phyloP scores from a whole-genome alignment of 2,888 invertebrate species.

The Amblyjoppa proteus region DNA sequence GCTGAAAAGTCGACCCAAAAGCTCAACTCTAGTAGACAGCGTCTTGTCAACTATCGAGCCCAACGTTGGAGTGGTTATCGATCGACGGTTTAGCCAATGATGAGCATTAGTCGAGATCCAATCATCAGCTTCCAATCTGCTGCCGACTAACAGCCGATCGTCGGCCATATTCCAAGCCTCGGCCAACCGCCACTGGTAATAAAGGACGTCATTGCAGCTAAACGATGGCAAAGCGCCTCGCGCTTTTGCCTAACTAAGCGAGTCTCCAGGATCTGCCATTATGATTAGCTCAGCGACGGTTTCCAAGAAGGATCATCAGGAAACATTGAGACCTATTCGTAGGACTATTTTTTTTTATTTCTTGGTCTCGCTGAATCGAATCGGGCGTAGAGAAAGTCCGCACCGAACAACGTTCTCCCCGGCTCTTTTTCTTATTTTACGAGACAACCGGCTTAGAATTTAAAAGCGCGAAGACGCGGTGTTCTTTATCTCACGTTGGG shows the following conservation, averaged over 20 bases:
- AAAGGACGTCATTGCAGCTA: not conserved
- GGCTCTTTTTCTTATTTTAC: constrained; percentile 32
- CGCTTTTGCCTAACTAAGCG: not conserved
- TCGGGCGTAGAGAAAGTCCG: constrained; percentile 30
- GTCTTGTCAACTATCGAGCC: too few relatives aligned
- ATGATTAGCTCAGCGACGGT: not conserved
- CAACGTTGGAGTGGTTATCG: too few relatives aligned
- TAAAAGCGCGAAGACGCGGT: constrained; percentile 48
- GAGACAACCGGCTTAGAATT: constrained; percentile 53
- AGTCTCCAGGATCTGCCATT: not conserved
- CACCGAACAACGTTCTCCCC: not conserved
- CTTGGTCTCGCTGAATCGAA: constrained; percentile 38
- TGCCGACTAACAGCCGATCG: too few relatives aligned
- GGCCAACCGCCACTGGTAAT: not conserved
- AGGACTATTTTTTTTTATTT: constrained; percentile 32
- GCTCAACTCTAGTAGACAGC: too few relatives aligned
- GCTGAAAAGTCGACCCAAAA: too few relatives aligned
- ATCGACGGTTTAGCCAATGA: too few relatives aligned
- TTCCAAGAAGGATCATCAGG: constrained; percentile 32
- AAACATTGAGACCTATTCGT: constrained; percentile 41
- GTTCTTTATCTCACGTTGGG: constrained; percentile 38
- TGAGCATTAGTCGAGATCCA: too few relatives aligned
- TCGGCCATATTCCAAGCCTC: too few relatives aligned
- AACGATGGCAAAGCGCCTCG: not conserved
- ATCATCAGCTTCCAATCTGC: too few relatives aligned